These are phyloP conservation scores for Parapsyche elsis DNA, from an alignment of 1,140 invertebrate species.

Conservation along the genomic window DNA sequence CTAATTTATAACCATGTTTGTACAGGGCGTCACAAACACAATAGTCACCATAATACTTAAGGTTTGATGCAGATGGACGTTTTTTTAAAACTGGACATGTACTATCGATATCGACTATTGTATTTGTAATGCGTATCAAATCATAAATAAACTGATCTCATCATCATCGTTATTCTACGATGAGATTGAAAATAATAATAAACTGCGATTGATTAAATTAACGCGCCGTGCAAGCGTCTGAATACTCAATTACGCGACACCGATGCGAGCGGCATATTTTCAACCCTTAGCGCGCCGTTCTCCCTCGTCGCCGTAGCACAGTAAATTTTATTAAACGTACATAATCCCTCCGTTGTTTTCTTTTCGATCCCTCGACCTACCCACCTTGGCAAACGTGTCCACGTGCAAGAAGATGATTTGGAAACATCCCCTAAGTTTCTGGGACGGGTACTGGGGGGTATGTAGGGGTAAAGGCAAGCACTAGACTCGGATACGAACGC, in stretches of 20 bases:
- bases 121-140: too few species aligned
- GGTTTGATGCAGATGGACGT: too few species aligned
- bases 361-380: constrained; percentile 35
- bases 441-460: neutral
- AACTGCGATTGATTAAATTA: neutral
- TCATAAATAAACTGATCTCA: too few species aligned
- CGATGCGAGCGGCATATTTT: constrained; percentile 36
- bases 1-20: too few species aligned
- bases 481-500: neutral
- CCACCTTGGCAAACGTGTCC: constrained; percentile 46
- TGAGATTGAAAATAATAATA: too few species aligned
- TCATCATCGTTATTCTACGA: too few species aligned
- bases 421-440: constrained; percentile 16
- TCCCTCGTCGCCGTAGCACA: constrained; percentile 37
- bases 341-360: constrained; percentile 55
- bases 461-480: neutral
- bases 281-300: constrained; percentile 38
- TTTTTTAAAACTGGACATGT: too few species aligned
- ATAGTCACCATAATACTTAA: too few species aligned
- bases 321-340: constrained; percentile 57
- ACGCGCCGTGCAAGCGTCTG: constrained; percentile 10
- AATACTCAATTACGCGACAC: constrained; percentile 29
- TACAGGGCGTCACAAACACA: too few species aligned
- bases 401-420: constrained; percentile 53
- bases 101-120: too few species aligned